phyloP scores from a whole-genome alignment of 2,797 vertebrate species.

The Oophaga sylvatica region DNA sequence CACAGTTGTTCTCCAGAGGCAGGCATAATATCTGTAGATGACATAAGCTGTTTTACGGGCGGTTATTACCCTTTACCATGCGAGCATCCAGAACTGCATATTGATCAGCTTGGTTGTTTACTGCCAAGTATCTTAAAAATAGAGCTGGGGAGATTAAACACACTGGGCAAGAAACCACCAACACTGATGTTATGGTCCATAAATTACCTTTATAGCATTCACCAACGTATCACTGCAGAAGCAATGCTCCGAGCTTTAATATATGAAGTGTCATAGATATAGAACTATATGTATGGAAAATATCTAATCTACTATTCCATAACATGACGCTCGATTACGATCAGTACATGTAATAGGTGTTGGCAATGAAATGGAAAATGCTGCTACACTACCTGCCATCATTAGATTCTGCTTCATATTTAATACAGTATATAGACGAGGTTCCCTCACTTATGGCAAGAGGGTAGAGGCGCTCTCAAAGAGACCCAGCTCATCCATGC shows the following conservation, averaged over 20 bases:
- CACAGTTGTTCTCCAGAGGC: constrained; percentile 5
- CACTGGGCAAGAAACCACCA: constrained; percentile 12
- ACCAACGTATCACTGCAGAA: neutral
- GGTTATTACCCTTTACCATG: constrained; percentile 33
- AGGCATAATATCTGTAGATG: constrained; percentile 36
- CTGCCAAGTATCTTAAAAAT: constrained; percentile 42
- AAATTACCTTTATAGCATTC: constrained; percentile 36
- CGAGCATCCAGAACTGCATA: constrained; percentile 37
- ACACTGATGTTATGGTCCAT: constrained; percentile 37
- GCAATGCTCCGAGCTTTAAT: neutral
- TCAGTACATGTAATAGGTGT: neutral
- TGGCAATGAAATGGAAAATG: neutral
- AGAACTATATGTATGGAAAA: neutral
- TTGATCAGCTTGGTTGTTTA: constrained; percentile 46
- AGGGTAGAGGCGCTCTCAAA: neutral
- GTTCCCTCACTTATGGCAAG: neutral
- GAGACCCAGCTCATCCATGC: neutral
- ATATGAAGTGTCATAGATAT: neutral
- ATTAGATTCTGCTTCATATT: neutral
- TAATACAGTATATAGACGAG: neutral
- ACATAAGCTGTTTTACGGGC: constrained; percentile 12
- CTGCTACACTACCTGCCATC: neutral
- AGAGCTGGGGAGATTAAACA: constrained; percentile 29
- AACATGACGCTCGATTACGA: neutral
- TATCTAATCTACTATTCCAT: neutral